Evolutionary conservation across 2,797 vertebrate species (phyloP).

Genomic region (Aselliscus stoliczkanus): DNA sequence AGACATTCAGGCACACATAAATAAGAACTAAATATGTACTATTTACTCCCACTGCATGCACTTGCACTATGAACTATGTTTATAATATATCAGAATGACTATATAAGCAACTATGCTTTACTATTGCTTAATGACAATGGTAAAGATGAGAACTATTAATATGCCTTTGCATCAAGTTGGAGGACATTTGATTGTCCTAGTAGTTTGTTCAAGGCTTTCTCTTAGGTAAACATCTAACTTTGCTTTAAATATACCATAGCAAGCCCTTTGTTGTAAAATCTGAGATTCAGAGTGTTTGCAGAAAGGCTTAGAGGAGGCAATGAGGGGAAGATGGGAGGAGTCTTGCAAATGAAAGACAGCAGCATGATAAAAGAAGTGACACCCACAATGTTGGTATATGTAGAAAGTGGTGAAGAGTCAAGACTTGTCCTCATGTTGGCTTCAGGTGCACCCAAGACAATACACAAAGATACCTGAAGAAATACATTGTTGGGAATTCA

Average conservation of each 20-base stretch:
- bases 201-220: neutral
- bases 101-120: neutral
- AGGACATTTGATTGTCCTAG: neutral
- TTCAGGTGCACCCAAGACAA: neutral
- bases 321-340: neutral
- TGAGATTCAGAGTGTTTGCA: neutral
- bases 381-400: fast-evolving
- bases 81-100: neutral
- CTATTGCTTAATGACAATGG: neutral
- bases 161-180: neutral
- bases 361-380: neutral
- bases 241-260: neutral
- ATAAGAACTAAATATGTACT: neutral
- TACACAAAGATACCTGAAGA: neutral
- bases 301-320: neutral
- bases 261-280: neutral
- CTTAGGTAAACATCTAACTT: neutral
- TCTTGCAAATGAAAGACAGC: neutral
- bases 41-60: neutral
- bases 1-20: neutral
- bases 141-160: neutral
- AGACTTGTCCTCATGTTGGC: neutral
- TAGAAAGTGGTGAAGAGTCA: neutral
- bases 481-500: neutral
- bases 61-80: neutral